Evolutionary conservation across 2,797 vertebrate species (phyloP), one percentile per base, ranked within the genome.

Genomic region (Anomalospiza imberbis): DNA sequence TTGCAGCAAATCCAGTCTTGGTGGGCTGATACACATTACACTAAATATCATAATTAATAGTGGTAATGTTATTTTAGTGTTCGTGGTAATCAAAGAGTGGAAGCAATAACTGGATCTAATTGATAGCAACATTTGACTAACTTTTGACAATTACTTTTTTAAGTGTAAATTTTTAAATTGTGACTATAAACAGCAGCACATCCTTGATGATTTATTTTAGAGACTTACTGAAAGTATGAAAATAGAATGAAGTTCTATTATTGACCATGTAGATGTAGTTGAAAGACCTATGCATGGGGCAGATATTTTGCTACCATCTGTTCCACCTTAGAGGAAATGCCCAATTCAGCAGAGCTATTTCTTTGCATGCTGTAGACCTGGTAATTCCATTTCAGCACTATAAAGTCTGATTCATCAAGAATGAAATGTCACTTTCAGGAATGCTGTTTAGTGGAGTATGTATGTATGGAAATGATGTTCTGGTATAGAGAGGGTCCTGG

Each of bases 311-410:
- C 67, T 89, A 45, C 47, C 63, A 61, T 80, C 66, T 96, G 68
- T 87, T 84, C 61, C 34, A 29, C 51, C 44, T 88, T 88, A 75
- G 67, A 87, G 45, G 50, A 93, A 90, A 86, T 57, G 50, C 60
- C 67, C 67, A 68, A 9, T 97, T 97, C 90, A 86, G 85, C 47
- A 38, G 83, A 91, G 80, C 88, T 93, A 58, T 95, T 97, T 96
- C 85, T 96, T 94, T 96, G 54, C 76, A 85, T 95, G 60, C 89
- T 79, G 90, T 72, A 94, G 92, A 94, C 88, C 88, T 95, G 91
- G 91, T 97, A 97, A 95, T 93, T 85, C 89, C 88, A 94, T 96
- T 96, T 97, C 95, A 96, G 85, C 85, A 66, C 57, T 88, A 74
- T 92, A 91, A 92, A 88, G 44, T 89, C 94, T 96, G 96, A 96